These are phyloP conservation scores for Geococcyx californianus DNA, from an alignment of 2,113 vertebrate species.

Conservation along the genomic window DNA sequence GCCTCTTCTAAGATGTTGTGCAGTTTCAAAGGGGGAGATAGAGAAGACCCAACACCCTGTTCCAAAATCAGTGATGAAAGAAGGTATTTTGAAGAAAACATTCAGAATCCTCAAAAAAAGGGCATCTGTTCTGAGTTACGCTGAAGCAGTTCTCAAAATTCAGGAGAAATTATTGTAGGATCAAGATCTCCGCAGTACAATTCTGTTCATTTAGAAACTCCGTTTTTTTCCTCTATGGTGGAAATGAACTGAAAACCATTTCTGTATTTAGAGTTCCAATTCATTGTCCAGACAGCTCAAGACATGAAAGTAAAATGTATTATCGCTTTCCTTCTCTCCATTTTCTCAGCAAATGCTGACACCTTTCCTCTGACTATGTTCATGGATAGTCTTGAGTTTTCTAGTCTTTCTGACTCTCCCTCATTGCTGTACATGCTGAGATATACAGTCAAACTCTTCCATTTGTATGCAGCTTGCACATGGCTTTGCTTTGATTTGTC, in stretches of 20 bases:
- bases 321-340: neutral
- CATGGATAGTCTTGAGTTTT: neutral
- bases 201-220: neutral
- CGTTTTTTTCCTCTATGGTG: neutral
- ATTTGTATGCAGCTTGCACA: rapidly evolving
- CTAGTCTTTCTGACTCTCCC: neutral
- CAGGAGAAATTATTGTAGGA: neutral
- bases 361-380: neutral
- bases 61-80: neutral
- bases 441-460: neutral
- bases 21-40: neutral
- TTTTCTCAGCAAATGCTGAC: neutral
- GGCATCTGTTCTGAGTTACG: neutral
- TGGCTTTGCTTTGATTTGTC: neutral
- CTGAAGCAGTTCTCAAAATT: neutral
- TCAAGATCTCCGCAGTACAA: neutral
- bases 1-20: neutral
- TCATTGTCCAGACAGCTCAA: neutral
- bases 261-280: neutral
- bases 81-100: neutral
- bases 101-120: neutral
- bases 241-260: neutral
- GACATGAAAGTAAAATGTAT: neutral
- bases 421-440: neutral
- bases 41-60: neutral